Evolutionary conservation across 2,888 invertebrate species (phyloP).

Genomic region (Hydroisotoma schaefferi): DNA sequence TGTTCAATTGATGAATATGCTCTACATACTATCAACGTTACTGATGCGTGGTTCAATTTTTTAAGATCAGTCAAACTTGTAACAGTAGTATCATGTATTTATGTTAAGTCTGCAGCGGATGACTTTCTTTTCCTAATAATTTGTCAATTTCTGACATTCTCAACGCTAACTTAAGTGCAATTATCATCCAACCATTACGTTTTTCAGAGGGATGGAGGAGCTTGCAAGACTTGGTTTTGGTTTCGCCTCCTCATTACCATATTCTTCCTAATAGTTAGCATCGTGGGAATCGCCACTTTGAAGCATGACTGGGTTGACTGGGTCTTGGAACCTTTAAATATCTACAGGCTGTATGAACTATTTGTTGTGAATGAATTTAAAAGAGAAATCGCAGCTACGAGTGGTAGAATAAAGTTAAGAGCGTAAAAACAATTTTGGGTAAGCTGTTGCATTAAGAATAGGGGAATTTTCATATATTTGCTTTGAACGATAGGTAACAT

Average conservation of each 20-base stretch:
- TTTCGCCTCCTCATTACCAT: conserved; percentile 32
- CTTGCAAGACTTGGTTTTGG: conserved; percentile 42
- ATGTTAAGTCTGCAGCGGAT: neutral
- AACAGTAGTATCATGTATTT: too few relatives aligned
- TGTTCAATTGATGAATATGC: too few relatives aligned
- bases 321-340: conserved; percentile 34
- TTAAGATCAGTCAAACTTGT: too few relatives aligned
- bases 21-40: too few relatives aligned
- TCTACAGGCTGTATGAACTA: conserved; percentile 38
- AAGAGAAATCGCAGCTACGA: conserved; percentile 36
- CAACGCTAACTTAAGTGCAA: neutral
- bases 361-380: conserved; percentile 38
- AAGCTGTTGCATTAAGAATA: neutral
- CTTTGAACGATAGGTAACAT: too few relatives aligned
- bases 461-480: too few relatives aligned
- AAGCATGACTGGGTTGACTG: conserved; percentile 40
- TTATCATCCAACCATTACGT: too few relatives aligned
- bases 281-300: conserved; percentile 33
- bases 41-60: too few relatives aligned
- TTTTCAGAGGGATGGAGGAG: conserved; percentile 33
- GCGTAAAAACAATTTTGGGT: conserved; percentile 30
- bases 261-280: conserved; percentile 35
- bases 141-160: neutral
- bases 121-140: conserved; percentile 3
- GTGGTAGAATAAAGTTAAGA: conserved; percentile 39